These are phyloP conservation scores for Orussus abietinus DNA, from an alignment of 1,140 invertebrate species.

Conservation along the genomic window DNA sequence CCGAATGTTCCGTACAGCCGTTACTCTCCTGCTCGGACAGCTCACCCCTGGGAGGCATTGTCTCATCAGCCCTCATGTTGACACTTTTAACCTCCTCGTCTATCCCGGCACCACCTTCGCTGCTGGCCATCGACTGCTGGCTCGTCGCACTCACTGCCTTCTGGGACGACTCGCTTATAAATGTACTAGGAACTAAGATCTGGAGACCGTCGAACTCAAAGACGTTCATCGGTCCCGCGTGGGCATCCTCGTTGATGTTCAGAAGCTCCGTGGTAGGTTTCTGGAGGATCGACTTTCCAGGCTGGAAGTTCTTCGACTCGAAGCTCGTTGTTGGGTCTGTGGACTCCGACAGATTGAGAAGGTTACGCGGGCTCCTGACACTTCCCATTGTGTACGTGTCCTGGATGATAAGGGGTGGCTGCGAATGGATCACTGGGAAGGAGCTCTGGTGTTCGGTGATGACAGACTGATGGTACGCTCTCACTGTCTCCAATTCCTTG, in stretches of 20 bases:
- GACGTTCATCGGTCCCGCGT: constrained; percentile 49
- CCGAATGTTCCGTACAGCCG: constrained; percentile 62
- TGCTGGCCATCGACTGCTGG: constrained; percentile 50
- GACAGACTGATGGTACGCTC: constrained; percentile 33
- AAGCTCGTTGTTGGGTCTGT: constrained; percentile 36
- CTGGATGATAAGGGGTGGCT: constrained; percentile 29
- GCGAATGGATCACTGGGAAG: constrained; percentile 32
- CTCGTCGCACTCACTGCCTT: constrained; percentile 51
- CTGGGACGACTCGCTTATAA: constrained; percentile 51
- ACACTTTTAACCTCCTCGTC: constrained; percentile 60
- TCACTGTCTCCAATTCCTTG: constrained; percentile 22
- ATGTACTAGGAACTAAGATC: constrained; percentile 51
- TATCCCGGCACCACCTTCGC: constrained; percentile 55
- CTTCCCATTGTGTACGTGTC: constrained; percentile 30
- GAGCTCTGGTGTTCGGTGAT: constrained; percentile 39
- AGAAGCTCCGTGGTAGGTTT: constrained; percentile 46
- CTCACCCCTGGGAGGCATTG: constrained; percentile 78
- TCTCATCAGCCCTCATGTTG: constrained; percentile 77
- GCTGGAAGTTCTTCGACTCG: constrained; percentile 41
- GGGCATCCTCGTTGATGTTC: constrained; percentile 51
- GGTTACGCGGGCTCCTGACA: constrained; percentile 30
- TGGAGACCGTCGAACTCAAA: constrained; percentile 52
- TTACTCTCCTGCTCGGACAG: constrained; percentile 79
- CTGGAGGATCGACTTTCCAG: constrained; percentile 34
- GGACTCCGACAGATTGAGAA: constrained; percentile 38